Percentiles rank a stretch among this genome's conserved stretches.
These are phyloP conservation scores for Hemistola chrysoprasaria DNA, from an alignment of 2,888 invertebrate genomes.

Conservation along the genomic window DNA sequence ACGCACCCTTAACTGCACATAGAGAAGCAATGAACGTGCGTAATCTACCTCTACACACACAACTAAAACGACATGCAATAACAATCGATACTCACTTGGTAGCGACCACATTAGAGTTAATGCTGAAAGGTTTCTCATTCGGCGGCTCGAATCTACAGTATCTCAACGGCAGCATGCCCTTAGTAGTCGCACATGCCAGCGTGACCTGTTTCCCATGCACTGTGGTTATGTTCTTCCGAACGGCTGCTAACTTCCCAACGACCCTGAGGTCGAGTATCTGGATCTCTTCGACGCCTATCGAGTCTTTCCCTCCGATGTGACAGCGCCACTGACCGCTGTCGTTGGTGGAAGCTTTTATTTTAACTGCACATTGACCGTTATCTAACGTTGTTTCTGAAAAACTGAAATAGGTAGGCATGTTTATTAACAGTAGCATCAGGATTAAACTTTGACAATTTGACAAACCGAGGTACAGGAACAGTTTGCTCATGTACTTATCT, in stretches of 20 bases:
- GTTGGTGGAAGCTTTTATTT: slow-evolving; percentile 43
- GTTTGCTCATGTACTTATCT: too few species aligned
- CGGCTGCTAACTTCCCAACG: slow-evolving; percentile 60
- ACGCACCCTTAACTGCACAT: too few species aligned
- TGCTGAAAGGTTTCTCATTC: slow-evolving; percentile 64
- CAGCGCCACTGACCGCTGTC: slow-evolving; percentile 75
- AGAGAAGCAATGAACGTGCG: too few species aligned
- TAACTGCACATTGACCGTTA: slow-evolving; percentile 63
- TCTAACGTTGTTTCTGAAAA: slow-evolving; percentile 58
- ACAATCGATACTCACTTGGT: slow-evolving; percentile 38
- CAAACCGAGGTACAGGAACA: too few species aligned
- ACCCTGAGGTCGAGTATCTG: slow-evolving; percentile 57
- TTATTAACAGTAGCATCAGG: too few species aligned
- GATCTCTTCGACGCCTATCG: slow-evolving; percentile 52
- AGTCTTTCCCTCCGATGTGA: slow-evolving; percentile 59
- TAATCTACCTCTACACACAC: too few species aligned
- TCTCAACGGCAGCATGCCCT: slow-evolving; percentile 53
- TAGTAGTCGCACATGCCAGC: slow-evolving; percentile 63
- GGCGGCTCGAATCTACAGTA: slow-evolving; percentile 79
- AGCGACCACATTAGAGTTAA: slow-evolving; percentile 54
- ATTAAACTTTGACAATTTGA: too few species aligned
- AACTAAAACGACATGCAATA: too few species aligned
- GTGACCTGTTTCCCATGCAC: slow-evolving; percentile 55
- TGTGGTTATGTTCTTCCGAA: slow-evolving; percentile 48
- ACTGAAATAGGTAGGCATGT: slow-evolving; percentile 33